Conservation (phyloP, 2,113 vertebrate species). For the Phylloscopus trochilus region DNA sequence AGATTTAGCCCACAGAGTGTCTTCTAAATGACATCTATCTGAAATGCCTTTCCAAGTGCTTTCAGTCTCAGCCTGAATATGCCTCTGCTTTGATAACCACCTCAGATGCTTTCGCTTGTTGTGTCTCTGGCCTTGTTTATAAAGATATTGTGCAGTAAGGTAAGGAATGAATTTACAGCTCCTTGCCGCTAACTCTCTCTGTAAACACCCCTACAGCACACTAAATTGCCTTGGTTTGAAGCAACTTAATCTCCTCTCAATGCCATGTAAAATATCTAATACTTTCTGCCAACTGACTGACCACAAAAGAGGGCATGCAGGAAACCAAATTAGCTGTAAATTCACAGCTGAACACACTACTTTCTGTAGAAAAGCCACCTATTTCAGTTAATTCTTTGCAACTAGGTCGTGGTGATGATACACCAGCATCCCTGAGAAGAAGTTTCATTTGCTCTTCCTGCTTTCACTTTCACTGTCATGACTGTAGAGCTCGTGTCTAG, state of each 20-base stretch:
- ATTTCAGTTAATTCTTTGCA: neutral
- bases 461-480: slow-evolving; percentile 10
- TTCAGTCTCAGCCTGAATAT: neutral
- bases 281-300: neutral
- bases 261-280: neutral
- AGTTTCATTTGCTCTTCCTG: slow-evolving; percentile 11
- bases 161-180: neutral
- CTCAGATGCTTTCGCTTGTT: neutral
- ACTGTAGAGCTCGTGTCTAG: neutral
- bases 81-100: neutral
- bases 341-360: neutral
- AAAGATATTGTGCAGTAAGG: neutral
- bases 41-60: neutral
- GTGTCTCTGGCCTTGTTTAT: neutral
- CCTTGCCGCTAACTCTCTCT: neutral
- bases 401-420: neutral
- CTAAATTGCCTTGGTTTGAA: neutral
- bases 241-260: neutral
- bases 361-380: neutral
- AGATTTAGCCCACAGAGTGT: neutral
- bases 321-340: slow-evolving; percentile 2
- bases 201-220: neutral
- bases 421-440: neutral
- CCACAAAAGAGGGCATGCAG: neutral
- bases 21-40: neutral